phyloP scores from a whole-genome alignment of 2,888 invertebrate species.

The Antheraea assamensis region DNA sequence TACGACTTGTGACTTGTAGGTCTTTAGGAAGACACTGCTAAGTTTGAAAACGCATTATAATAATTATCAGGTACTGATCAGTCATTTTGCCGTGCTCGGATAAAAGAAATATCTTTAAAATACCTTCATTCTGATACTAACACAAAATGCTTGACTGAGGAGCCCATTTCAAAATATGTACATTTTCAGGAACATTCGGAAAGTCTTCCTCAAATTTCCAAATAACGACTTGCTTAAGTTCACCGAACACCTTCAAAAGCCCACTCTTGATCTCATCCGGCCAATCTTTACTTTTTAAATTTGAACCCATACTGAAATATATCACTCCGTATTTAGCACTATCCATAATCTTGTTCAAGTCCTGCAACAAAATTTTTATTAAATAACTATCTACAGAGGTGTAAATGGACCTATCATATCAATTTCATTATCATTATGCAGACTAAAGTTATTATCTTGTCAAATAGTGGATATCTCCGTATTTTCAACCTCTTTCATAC shows the following conservation, averaged over 20 bases:
- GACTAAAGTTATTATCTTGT: background rate
- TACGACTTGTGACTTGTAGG: no score
- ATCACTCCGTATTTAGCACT: conserved; percentile 58
- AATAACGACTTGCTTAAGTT: conserved; percentile 52
- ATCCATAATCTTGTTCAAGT: conserved; percentile 44
- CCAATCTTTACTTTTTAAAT: conserved; percentile 50
- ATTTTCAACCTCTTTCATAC: no score
- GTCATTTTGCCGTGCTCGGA: no score
- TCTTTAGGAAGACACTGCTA: no score
- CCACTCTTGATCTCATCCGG: conserved; percentile 41
- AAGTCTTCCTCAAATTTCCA: conserved; percentile 54
- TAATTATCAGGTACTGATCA: no score
- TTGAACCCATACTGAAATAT: conserved; percentile 67
- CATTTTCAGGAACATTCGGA: conserved; percentile 42
- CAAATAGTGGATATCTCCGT: background rate
- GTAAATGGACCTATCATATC: background rate
- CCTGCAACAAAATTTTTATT: conserved; percentile 17
- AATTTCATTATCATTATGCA: background rate
- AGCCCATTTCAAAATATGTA: conserved; percentile 48
- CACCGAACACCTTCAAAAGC: conserved; percentile 38
- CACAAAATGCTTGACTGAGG: conserved; percentile 47
- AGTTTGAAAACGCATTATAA: no score
- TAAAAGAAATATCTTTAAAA: background rate
- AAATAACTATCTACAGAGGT: background rate
- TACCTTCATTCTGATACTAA: conserved; percentile 22